Percentiles rank a stretch among this genome's conserved stretches.
phyloP scores from a whole-genome alignment of 2,888 invertebrate genomes.

The Drosophila neonasuta region DNA sequence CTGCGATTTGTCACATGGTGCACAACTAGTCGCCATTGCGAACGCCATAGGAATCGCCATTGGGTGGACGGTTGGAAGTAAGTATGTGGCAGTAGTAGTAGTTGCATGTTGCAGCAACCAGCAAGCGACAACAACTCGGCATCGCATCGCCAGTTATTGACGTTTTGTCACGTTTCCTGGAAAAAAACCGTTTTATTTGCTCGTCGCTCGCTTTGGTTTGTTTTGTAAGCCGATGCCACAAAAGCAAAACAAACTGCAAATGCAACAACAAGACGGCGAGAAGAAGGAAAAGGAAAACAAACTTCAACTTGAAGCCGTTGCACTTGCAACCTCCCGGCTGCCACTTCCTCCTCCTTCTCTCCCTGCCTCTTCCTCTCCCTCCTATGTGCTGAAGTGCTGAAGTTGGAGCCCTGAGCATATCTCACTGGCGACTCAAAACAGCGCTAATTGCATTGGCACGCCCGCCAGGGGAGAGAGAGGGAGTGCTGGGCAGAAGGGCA shows the following conservation, averaged over 20 bases:
- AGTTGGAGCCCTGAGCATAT: slow-evolving; percentile 38
- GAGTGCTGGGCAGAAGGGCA: neutral
- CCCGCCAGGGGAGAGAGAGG: slow-evolving; percentile 18
- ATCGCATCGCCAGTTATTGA: slow-evolving; percentile 65
- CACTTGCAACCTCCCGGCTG: slow-evolving; percentile 40
- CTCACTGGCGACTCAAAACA: slow-evolving; percentile 34
- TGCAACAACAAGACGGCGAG: slow-evolving; percentile 22
- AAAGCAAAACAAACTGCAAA: slow-evolving; percentile 59
- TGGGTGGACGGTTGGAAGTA: slow-evolving; percentile 29
- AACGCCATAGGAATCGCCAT: slow-evolving; percentile 42
- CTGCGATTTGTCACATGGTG: slow-evolving; percentile 64
- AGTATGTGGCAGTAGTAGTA: slow-evolving; percentile 16
- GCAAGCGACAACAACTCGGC: slow-evolving; percentile 40
- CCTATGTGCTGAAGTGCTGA: neutral
- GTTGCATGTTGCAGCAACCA: slow-evolving; percentile 41
- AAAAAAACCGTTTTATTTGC: slow-evolving; percentile 77
- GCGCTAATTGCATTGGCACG: slow-evolving; percentile 75
- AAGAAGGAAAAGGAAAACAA: slow-evolving; percentile 63
- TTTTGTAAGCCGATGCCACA: slow-evolving; percentile 72
- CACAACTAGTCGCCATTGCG: slow-evolving; percentile 49
- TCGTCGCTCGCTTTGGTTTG: slow-evolving; percentile 68
- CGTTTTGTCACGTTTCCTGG: slow-evolving; percentile 81
- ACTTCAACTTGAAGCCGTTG: slow-evolving; percentile 69
- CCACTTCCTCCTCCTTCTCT: neutral
- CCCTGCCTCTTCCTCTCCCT: neutral